Evolutionary conservation across 2,888 invertebrate species (phyloP), one percentile per base, ranked within the genome.

Genomic region (Epinotia bilunana): DNA sequence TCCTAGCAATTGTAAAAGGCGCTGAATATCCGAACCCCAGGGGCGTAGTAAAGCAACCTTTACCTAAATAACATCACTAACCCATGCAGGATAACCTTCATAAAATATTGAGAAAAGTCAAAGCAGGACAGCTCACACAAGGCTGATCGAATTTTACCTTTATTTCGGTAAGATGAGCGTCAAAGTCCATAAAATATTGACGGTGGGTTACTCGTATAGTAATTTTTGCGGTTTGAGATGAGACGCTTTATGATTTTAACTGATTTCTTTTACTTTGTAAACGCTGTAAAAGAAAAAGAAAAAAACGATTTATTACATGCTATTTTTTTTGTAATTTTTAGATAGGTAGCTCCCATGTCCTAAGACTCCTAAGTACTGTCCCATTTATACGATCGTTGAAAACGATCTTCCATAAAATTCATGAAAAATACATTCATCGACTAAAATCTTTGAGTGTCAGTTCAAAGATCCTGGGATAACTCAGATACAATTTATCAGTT

Each of bases 11-110:
- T 23, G 23, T 28, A 62, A 62, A 72, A 72, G 72, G 9, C 43
- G 58, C 72, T 72, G 72, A 72, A 58, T 33, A n/a, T 16, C 28
- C 28, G 13, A 20, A 39, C 13, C 64, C 49, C 64, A 16, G 16
- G 72, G 58, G 72, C 11, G 16, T 33, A 72, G 58, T 72, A 72
- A 49, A 58, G 64, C 23, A 62, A 63, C 62, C 64, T 65, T 72
- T 72, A 49, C 64, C 58, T 28, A 57, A 72, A 72, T 58, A 72
- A 63, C 71, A 55, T 55, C 55, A 63, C 71, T 57, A 46, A 33
- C 64, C 60, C 63, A 28, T 28, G 23, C 23, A n/a, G 13, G 18
- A 49, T 55, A 72, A 72, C 58, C 58, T 62, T 43, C 28, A 49
- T 23, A 16, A 5, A 57, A 64, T 13, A 64, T 39, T 1, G 39